These are phyloP conservation scores for Zophobas morio DNA, from an alignment of 1,140 invertebrate genomes.

Conservation along the genomic window DNA sequence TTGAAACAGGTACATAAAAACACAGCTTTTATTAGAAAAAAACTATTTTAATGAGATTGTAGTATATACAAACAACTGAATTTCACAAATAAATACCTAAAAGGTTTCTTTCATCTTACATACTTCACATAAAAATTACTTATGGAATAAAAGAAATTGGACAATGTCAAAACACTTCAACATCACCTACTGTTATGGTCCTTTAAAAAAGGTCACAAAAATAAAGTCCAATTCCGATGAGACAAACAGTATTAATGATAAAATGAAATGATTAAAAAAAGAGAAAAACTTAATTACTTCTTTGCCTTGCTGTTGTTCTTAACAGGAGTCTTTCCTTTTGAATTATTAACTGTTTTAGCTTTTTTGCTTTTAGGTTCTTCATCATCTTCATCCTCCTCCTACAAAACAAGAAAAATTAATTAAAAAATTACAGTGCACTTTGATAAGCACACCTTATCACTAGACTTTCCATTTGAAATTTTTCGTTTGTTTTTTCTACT, in stretches of 20 bases:
- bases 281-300: conserved; percentile 57
- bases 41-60: conserved; percentile 64
- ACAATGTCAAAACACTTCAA: conserved; percentile 29
- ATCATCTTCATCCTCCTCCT: conserved; percentile 76
- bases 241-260: conserved; percentile 44
- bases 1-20: background rate
- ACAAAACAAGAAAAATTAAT: conserved; percentile 55
- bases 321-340: conserved; percentile 70
- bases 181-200: conserved; percentile 38
- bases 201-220: conserved; percentile 47
- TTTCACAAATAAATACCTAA: conserved; percentile 55
- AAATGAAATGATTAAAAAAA: conserved; percentile 35
- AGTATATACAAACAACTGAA: conserved; percentile 62
- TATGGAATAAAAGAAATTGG: conserved; percentile 46
- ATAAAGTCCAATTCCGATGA: conserved; percentile 42
- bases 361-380: conserved; percentile 77
- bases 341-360: conserved; percentile 76
- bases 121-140: conserved; percentile 50
- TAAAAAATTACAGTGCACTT: conserved; percentile 32
- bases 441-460: conserved; percentile 50
- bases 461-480: conserved; percentile 55
- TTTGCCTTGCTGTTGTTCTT: conserved; percentile 70
- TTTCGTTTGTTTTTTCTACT: conserved; percentile 53
- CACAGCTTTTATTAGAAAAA: conserved; percentile 51
- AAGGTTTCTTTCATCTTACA: conserved; percentile 46